These are phyloP conservation scores for Lagenorhynchus albirostris DNA, from an alignment of 2,113 vertebrate species.

Conservation along the genomic window DNA sequence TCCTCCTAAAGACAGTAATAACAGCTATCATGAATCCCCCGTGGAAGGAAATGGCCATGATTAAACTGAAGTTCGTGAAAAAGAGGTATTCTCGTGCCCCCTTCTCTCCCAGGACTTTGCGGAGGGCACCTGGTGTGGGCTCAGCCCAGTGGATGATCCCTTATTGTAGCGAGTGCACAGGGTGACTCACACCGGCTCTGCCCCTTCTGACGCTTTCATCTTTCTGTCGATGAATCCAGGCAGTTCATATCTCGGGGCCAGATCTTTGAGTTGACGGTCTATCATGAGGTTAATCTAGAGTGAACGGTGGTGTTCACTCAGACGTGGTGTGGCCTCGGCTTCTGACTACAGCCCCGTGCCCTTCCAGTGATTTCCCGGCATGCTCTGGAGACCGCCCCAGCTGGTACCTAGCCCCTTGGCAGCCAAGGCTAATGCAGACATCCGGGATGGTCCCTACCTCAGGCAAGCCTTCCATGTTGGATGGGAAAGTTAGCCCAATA, in stretches of 20 bases:
- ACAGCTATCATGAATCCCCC: not conserved
- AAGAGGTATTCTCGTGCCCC: not conserved
- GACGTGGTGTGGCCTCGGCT: not conserved
- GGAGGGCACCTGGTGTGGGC: not conserved
- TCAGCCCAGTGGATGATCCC: not conserved
- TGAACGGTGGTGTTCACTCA: not conserved
- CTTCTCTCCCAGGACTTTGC: not conserved
- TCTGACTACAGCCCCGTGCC: not conserved
- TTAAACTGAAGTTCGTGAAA: not conserved
- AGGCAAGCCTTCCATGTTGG: not conserved
- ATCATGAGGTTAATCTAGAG: conserved; percentile 32
- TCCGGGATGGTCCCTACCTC: not conserved
- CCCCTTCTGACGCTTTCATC: not conserved
- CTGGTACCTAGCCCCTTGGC: not conserved
- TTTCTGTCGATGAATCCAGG: not conserved
- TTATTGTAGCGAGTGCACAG: not conserved
- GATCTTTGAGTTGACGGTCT: not conserved
- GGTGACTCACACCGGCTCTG: fast-evolving
- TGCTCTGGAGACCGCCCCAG: not conserved
- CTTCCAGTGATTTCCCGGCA: not conserved
- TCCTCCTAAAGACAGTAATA: not conserved
- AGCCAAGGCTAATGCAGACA: not conserved
- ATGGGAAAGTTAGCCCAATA: not conserved
- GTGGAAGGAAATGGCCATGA: not conserved
- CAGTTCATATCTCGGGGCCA: not conserved